These are phyloP conservation scores for Bibio marci DNA, from an alignment of 2,888 invertebrate species.

Conservation along the genomic window DNA sequence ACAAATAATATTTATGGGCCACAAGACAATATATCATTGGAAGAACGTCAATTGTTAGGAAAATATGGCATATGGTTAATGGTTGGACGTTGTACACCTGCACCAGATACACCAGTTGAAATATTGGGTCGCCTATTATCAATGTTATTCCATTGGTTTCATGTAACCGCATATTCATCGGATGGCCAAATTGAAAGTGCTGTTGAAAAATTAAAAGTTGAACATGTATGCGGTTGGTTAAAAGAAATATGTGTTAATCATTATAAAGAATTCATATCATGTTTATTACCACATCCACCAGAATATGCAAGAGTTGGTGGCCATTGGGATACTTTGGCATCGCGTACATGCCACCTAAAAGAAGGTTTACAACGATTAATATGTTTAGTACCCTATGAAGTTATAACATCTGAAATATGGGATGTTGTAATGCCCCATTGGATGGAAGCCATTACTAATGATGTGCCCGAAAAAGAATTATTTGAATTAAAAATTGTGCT, in stretches of 20 bases:
- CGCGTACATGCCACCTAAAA: constrained; percentile 77
- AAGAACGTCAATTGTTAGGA: constrained; percentile 78
- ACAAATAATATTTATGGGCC: constrained; percentile 23
- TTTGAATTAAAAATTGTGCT: constrained; percentile 63
- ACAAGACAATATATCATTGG: constrained; percentile 53
- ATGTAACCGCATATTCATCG: constrained; percentile 90
- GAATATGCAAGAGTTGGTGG: constrained; percentile 92
- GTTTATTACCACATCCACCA: constrained; percentile 88
- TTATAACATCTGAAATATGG: constrained; percentile 93
- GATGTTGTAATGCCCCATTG: constrained; percentile 97
- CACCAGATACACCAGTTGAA: constrained; percentile 57
- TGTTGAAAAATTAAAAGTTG: constrained; percentile 79
- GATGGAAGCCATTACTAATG: constrained; percentile 93
- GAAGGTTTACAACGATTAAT: constrained; percentile 89
- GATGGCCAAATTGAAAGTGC: constrained; percentile 77
- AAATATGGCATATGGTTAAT: constrained; percentile 95
- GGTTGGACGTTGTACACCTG: constrained; percentile 79
- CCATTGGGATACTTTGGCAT: constrained; percentile 83
- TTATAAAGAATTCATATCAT: constrained; percentile 80
- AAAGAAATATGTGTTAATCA: constrained; percentile 65
- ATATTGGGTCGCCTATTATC: constrained; percentile 80
- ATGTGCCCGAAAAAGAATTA: constrained; percentile 77
- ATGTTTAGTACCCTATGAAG: constrained; percentile 93
- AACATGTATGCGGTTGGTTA: constrained; percentile 88
- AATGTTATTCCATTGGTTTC: constrained; percentile 98